Conservation (phyloP, 2,113 vertebrate species). For the Tyto alba region DNA sequence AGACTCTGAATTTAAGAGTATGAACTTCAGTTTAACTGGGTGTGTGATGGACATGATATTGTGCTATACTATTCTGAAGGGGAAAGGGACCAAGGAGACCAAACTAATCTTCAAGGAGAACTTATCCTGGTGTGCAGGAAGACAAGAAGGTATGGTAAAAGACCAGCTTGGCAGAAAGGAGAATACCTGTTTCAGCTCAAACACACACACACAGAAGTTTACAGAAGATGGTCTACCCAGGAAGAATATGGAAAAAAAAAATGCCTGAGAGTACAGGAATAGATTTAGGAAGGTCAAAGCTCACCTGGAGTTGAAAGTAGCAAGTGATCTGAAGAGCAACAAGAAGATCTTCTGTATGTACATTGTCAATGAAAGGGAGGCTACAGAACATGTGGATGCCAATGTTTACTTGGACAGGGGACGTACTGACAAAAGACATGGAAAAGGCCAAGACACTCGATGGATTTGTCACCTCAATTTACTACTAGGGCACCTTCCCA, state of each 20-base stretch:
- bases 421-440: not conserved
- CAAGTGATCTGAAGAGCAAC: not conserved
- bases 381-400: not conserved
- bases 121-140: not conserved
- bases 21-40: not conserved
- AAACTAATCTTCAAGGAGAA: not conserved
- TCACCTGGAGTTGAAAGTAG: not conserved
- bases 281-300: not conserved
- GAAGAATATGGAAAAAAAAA: not conserved
- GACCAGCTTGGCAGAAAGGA: not conserved
- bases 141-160: not conserved
- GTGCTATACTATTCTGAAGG: not conserved
- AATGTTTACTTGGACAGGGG: not conserved
- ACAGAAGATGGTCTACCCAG: not conserved
- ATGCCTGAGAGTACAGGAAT: not conserved
- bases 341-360: not conserved
- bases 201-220: not conserved
- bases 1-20: not conserved
- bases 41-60: not conserved
- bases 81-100: not conserved
- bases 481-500: too few relatives aligned
- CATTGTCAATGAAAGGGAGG: not conserved
- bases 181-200: not conserved
- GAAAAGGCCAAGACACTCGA: not conserved
- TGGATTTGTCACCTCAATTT: not conserved